Conservation (phyloP, 2,888 invertebrate species). For the Podabrus alpinus region DNA sequence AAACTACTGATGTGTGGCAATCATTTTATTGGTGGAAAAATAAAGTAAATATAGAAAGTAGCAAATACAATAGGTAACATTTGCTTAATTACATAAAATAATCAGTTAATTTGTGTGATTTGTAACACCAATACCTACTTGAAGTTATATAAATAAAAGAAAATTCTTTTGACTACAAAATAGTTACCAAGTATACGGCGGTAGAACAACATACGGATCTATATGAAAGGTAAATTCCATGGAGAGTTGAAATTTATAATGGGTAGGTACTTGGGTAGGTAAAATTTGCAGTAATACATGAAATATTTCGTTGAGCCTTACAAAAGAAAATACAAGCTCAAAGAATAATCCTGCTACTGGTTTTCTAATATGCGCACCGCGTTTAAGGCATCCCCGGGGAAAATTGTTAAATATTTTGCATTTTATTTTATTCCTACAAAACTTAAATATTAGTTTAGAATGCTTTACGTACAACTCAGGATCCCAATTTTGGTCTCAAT, state of each 20-base stretch:
- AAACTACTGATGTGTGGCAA: neutral
- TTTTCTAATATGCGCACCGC: neutral
- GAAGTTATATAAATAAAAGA: too few relatives aligned
- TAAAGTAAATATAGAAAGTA: neutral
- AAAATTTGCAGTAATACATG: neutral
- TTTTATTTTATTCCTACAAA: too few relatives aligned
- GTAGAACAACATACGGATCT: neutral
- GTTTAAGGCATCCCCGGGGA: neutral
- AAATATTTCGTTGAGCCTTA: neutral
- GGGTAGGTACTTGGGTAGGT: neutral
- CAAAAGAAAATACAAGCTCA: neutral
- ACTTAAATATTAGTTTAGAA: too few relatives aligned
- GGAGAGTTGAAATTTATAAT: neutral
- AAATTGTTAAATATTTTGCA: neutral
- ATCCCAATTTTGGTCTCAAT: too few relatives aligned
- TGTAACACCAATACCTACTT: too few relatives aligned
- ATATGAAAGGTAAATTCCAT: neutral
- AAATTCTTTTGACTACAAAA: too few relatives aligned
- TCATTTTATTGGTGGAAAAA: neutral
- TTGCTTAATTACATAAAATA: neutral
- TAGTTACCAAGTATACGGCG: too few relatives aligned
- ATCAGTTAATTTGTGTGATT: too few relatives aligned
- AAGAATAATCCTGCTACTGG: neutral
- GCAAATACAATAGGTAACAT: neutral
- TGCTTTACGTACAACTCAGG: too few relatives aligned